phyloP scores from a whole-genome alignment of 2,888 invertebrate species.

The Diplolepis rosae region DNA sequence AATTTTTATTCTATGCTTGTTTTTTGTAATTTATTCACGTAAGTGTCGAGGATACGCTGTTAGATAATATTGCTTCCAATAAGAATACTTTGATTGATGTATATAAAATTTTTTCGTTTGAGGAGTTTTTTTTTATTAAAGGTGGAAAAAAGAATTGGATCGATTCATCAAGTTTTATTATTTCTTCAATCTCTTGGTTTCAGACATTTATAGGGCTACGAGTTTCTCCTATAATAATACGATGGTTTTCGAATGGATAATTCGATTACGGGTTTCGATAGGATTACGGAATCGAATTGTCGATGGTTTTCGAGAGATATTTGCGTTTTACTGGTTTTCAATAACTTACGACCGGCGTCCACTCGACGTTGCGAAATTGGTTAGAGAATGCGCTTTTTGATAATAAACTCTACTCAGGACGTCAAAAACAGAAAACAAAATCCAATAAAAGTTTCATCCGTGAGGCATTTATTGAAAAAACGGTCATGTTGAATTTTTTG shows the following conservation, averaged over 20 bases:
- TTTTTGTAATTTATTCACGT: neutral
- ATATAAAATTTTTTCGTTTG: neutral
- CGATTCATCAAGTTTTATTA: neutral
- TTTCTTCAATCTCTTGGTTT: conserved; percentile 11
- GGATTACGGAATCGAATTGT: conserved; percentile 21
- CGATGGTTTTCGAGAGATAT: conserved; percentile 16
- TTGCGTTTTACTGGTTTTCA: conserved; percentile 24
- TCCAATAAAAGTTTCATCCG: neutral
- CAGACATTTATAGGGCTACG: conserved; percentile 26
- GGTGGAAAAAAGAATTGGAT: neutral
- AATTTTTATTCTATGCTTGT: neutral
- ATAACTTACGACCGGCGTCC: conserved; percentile 1
- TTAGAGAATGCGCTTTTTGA: neutral
- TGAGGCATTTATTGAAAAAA: neutral
- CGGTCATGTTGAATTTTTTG: neutral
- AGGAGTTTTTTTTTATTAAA: conserved; percentile 4
- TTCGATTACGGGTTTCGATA: conserved; percentile 25
- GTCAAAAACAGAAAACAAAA: neutral
- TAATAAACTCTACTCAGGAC: conserved; percentile 2
- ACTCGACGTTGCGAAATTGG: neutral
- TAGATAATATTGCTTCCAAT: too few species aligned
- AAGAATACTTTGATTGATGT: too few species aligned
- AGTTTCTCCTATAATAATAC: conserved; percentile 18
- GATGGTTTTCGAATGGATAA: conserved; percentile 18
- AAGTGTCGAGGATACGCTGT: neutral